Percentiles rank a stretch among this genome's conserved stretches.
Evolutionary conservation across 2,113 vertebrate species (phyloP).

Genomic region (Bucco capensis): DNA sequence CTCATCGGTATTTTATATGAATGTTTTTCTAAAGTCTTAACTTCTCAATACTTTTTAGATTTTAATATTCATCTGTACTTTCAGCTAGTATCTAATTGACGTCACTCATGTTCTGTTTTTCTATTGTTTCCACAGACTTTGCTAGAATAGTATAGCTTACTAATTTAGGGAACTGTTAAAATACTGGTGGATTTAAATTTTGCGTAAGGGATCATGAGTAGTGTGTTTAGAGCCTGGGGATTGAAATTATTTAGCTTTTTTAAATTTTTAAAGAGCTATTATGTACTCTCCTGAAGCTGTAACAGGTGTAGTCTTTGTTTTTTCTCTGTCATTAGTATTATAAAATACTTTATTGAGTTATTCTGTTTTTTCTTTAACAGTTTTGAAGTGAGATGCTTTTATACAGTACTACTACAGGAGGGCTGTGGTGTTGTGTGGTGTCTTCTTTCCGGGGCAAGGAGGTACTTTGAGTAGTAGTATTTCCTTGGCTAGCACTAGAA

Average conservation of each 20-base stretch:
- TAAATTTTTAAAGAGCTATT: not conserved
- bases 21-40: slow-evolving; percentile 39
- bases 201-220: not conserved
- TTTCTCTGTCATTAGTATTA: not conserved
- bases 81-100: not conserved
- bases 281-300: not conserved
- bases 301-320: not conserved
- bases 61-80: not conserved
- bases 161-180: not conserved
- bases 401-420: not conserved
- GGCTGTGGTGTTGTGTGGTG: not conserved
- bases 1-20: slow-evolving; percentile 25
- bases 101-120: not conserved
- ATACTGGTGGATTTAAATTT: slow-evolving; percentile 1
- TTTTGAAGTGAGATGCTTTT: not conserved
- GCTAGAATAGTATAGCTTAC: not conserved
- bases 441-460: not conserved
- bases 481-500: not conserved
- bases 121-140: not conserved
- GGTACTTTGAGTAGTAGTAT: not conserved
- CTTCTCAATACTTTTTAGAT: not conserved
- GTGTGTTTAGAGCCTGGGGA: not conserved
- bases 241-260: not conserved
- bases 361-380: not conserved
- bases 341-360: not conserved